phyloP scores from a whole-genome alignment of 2,113 vertebrate genomes.

The Caracal caracal region DNA sequence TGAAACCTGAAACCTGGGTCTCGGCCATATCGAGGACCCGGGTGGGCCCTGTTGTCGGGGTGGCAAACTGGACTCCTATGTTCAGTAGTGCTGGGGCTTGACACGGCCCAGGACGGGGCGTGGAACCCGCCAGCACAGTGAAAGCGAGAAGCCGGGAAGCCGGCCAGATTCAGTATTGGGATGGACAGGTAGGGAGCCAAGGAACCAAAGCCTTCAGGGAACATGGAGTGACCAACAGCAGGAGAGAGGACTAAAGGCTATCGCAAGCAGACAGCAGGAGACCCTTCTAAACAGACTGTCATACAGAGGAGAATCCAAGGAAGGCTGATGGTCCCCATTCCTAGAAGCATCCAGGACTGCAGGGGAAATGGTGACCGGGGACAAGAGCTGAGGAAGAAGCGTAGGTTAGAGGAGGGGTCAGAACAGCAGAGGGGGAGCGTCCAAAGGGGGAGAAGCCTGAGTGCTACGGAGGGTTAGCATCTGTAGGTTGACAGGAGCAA shows the following conservation, averaged over 20 bases:
- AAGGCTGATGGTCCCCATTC: background rate
- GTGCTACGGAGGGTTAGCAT: background rate
- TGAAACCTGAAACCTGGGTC: background rate
- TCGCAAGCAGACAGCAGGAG: background rate
- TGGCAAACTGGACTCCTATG: background rate
- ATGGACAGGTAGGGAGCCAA: background rate
- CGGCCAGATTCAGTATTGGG: background rate
- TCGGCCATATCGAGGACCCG: background rate
- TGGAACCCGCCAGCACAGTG: background rate
- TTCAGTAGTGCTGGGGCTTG: background rate
- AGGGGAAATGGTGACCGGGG: background rate
- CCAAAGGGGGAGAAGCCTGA: background rate
- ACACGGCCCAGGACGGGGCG: background rate
- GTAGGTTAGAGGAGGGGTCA: background rate
- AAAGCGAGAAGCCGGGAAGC: background rate
- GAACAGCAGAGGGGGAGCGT: background rate
- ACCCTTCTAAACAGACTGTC: background rate
- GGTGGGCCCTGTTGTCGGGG: background rate
- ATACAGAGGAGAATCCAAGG: background rate
- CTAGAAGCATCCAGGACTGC: background rate
- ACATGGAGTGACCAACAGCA: background rate
- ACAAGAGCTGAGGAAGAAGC: background rate
- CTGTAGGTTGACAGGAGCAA: background rate
- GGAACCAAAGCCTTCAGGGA: background rate
- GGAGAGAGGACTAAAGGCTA: background rate